Conservation (phyloP, 2,888 invertebrate species). For the Strigamia transsilvanica region DNA sequence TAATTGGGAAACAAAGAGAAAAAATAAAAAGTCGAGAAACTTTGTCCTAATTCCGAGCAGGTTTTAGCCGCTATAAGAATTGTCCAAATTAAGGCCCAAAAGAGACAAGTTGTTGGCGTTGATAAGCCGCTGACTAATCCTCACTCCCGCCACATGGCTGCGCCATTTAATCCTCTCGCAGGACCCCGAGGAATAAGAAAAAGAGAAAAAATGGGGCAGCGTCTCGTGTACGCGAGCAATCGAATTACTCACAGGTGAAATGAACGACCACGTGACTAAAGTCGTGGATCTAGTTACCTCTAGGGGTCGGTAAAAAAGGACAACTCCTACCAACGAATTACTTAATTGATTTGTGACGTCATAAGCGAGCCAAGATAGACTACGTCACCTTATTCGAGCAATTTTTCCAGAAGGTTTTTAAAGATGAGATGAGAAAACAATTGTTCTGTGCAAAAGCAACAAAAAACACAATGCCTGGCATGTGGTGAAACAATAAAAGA, state of each 20-base stretch:
- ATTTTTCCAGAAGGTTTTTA: not conserved
- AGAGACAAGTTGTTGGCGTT: slow-evolving; percentile 34
- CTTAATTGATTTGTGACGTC: slow-evolving; percentile 30
- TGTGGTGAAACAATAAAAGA: too few species aligned
- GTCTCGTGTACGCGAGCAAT: not conserved
- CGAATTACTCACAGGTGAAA: slow-evolving; percentile 34
- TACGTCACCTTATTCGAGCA: too few species aligned
- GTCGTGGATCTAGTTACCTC: slow-evolving; percentile 7
- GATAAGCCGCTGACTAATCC: slow-evolving; percentile 31
- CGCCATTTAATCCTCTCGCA: slow-evolving; percentile 1
- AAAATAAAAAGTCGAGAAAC: not conserved
- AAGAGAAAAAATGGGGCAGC: not conserved
- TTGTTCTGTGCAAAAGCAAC: too few species aligned
- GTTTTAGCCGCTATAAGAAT: not conserved
- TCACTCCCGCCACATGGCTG: slow-evolving; percentile 26
- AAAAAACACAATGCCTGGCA: too few species aligned
- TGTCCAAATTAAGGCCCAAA: not conserved
- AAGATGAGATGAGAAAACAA: too few species aligned
- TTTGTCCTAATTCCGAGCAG: too few species aligned
- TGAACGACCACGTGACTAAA: slow-evolving; percentile 30
- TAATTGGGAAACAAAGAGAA: not conserved
- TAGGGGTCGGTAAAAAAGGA: slow-evolving; percentile 5
- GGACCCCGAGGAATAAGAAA: not conserved
- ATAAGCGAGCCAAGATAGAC: too few species aligned
- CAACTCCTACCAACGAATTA: not conserved